These are phyloP conservation scores for Caenorhabditis sp. DNA, from an alignment of 2,888 invertebrate species.

Conservation along the genomic window DNA sequence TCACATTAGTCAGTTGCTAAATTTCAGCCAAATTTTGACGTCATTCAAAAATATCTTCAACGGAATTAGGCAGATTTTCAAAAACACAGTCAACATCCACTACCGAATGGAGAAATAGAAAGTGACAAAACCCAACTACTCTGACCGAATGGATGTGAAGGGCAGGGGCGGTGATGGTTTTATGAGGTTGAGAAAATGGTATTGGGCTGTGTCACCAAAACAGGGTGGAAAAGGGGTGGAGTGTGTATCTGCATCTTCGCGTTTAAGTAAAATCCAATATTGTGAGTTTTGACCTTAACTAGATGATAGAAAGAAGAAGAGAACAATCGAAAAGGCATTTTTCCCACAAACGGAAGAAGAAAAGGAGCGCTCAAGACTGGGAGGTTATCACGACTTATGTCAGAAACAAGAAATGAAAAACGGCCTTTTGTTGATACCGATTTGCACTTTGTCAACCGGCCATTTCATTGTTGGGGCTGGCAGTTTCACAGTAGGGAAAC, in stretches of 20 bases:
- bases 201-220: slow-evolving; percentile 51
- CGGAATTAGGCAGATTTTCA: neutral
- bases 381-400: slow-evolving; percentile 18
- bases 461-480: slow-evolving; percentile 8
- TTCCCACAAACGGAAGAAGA: slow-evolving; percentile 10
- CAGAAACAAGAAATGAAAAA: slow-evolving; percentile 8
- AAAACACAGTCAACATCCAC: slow-evolving; percentile 1
- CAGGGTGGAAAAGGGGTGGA: slow-evolving; percentile 27
- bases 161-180: slow-evolving; percentile 36
- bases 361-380: slow-evolving; percentile 40
- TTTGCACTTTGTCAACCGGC: slow-evolving; percentile 44
- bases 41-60: neutral
- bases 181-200: slow-evolving; percentile 59
- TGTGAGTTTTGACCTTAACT: slow-evolving; percentile 19
- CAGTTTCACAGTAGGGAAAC: neutral
- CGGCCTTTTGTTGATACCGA: slow-evolving; percentile 26
- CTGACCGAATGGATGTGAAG: slow-evolving; percentile 37
- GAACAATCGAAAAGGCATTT: slow-evolving; percentile 36
- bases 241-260: neutral
- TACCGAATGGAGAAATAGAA: slow-evolving; percentile 34
- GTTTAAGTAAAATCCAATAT: slow-evolving; percentile 8
- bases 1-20: slow-evolving; percentile 12
- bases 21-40: neutral
- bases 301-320: neutral
- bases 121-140: slow-evolving; percentile 54